Percentiles rank a stretch among this genome's conserved stretches.
These are phyloP conservation scores for Aphidius colemani DNA, from an alignment of 2,888 invertebrate species.

Conservation along the genomic window DNA sequence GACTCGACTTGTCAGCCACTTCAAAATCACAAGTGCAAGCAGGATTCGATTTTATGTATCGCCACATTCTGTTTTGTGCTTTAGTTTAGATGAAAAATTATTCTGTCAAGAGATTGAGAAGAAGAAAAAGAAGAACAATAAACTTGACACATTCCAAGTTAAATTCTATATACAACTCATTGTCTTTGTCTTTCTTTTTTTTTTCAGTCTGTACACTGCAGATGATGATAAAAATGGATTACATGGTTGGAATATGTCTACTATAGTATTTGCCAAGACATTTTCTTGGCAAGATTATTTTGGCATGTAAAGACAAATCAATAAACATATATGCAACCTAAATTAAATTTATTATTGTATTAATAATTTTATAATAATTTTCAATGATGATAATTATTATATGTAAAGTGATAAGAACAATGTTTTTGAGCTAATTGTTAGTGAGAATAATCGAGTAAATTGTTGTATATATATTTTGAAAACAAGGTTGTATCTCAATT, in stretches of 20 bases:
- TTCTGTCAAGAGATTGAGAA: neutral
- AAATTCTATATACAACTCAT: neutral
- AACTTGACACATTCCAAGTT: too few species aligned
- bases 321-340: too few species aligned
- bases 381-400: too few species aligned
- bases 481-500: neutral
- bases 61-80: too few species aligned
- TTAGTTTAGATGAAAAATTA: too few species aligned
- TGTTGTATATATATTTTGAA: neutral
- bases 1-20: slow-evolving; percentile 25
- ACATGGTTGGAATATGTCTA: too few species aligned
- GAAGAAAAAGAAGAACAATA: neutral
- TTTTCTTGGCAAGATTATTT: too few species aligned
- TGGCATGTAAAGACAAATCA: too few species aligned
- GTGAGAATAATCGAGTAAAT: neutral
- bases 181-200: neutral
- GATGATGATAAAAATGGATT: neutral
- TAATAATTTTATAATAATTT: too few species aligned
- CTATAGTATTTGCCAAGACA: too few species aligned
- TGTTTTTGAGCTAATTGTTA: neutral
- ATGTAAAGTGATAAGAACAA: too few species aligned
- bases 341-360: too few species aligned
- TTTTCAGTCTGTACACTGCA: neutral
- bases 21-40: slow-evolving; percentile 13
- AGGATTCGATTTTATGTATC: neutral